phyloP scores from a whole-genome alignment of 2,113 vertebrate species.

The Callionymus lyra region DNA sequence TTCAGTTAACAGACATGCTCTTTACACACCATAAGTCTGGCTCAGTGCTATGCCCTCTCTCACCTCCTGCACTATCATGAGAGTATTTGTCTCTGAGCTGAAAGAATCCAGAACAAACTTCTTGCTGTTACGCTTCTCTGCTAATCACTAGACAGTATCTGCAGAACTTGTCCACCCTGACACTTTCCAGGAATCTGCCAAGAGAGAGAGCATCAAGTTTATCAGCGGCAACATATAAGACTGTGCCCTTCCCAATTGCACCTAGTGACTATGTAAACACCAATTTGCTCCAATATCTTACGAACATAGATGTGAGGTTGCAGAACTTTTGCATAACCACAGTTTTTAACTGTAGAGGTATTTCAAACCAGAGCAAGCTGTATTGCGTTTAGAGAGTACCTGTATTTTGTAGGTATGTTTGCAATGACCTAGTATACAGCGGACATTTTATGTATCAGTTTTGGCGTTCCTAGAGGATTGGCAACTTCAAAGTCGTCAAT shows the following conservation, averaged over 20 bases:
- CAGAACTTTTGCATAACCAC: slow-evolving; percentile 5
- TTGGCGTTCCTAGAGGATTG: too few species aligned
- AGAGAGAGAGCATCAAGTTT: slow-evolving; percentile 2
- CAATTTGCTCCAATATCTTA: background rate
- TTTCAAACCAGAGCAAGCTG: slow-evolving; percentile 4
- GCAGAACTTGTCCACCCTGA: slow-evolving; percentile 1
- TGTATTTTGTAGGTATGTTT: too few species aligned
- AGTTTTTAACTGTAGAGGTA: background rate
- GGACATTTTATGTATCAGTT: too few species aligned
- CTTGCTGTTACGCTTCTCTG: background rate
- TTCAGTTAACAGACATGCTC: background rate
- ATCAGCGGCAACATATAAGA: slow-evolving; percentile 1
- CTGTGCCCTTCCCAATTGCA: background rate
- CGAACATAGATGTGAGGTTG: slow-evolving; percentile 1
- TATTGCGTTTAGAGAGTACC: background rate
- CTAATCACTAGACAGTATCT: background rate
- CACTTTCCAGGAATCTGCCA: slow-evolving; percentile 3
- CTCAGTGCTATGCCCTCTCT: background rate
- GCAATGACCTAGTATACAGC: too few species aligned
- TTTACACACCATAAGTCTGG: background rate
- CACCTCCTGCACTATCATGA: background rate
- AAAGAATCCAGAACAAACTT: slow-evolving; percentile 6
- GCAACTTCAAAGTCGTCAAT: too few species aligned
- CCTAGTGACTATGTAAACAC: background rate
- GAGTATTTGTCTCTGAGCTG: background rate